phyloP scores from a whole-genome alignment of 2,113 vertebrate genomes.

The Gambusia affinis region DNA sequence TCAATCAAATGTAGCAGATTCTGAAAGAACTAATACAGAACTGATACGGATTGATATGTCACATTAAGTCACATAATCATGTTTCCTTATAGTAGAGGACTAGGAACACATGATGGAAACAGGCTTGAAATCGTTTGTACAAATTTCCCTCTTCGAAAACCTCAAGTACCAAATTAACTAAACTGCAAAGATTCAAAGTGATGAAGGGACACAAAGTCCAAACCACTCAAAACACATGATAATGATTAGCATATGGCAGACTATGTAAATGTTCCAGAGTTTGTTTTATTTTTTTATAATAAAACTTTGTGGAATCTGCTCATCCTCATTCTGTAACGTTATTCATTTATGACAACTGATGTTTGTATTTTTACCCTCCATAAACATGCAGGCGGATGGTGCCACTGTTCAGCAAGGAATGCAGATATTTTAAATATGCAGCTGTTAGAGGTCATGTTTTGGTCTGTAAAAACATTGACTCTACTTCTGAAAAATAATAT shows the following conservation, averaged over 20 bases:
- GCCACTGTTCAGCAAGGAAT: constrained; percentile 21
- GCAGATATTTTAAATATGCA: constrained; percentile 42
- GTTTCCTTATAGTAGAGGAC: too few species aligned
- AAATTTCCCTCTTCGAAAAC: too few species aligned
- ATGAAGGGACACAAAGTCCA: background rate
- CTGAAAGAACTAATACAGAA: too few species aligned
- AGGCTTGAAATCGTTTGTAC: too few species aligned
- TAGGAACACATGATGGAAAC: too few species aligned
- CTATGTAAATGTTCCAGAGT: background rate
- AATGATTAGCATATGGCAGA: background rate
- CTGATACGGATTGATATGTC: too few species aligned
- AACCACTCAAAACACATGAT: background rate
- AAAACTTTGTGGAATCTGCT: constrained; percentile 34
- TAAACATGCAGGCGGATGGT: constrained; percentile 2
- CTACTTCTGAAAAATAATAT: constrained; percentile 21
- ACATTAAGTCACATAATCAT: too few species aligned
- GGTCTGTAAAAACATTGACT: constrained; percentile 10
- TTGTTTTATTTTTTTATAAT: background rate
- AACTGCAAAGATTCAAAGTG: too few species aligned
- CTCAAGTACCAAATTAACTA: too few species aligned
- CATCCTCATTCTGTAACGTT: constrained; percentile 34
- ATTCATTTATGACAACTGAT: constrained; percentile 57
- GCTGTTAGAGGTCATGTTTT: constrained; percentile 31
- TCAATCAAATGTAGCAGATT: too few species aligned
- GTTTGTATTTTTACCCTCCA: constrained; percentile 38